Percentiles rank a stretch among this genome's conserved stretches.
Conservation (phyloP, 2,113 vertebrate species). For the Saccopteryx leptura region DNA sequence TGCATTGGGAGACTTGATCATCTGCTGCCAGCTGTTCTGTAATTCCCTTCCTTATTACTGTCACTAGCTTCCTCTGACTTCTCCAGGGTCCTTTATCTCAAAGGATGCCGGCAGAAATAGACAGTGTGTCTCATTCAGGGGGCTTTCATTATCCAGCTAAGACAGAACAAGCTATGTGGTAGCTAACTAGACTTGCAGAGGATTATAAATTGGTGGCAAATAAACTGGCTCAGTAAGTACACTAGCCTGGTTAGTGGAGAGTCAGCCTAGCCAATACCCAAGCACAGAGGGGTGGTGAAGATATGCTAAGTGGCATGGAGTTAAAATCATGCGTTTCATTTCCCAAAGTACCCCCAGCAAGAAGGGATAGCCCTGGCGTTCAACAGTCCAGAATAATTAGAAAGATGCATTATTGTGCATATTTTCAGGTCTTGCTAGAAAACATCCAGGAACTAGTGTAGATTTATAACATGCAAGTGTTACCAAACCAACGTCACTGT, state of each 20-base stretch:
- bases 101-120: constrained; percentile 18
- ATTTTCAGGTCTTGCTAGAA: neutral
- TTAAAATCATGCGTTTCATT: constrained; percentile 7
- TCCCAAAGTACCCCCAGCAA: neutral
- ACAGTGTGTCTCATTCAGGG: neutral
- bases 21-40: constrained; percentile 59
- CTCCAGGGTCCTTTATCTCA: constrained; percentile 62
- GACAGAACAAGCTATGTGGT: constrained; percentile 17
- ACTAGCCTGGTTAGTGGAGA: neutral
- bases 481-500: neutral
- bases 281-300: neutral
- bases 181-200: constrained; percentile 50
- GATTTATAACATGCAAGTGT: neutral
- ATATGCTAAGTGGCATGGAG: neutral
- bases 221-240: constrained; percentile 32
- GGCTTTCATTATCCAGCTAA: constrained; percentile 62
- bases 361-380: neutral
- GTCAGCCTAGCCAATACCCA: neutral
- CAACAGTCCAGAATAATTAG: constrained; percentile 13
- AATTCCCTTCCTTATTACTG: constrained; percentile 66
- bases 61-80: constrained; percentile 43
- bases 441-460: neutral
- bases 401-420: neutral
- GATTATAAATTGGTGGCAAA: constrained; percentile 34
- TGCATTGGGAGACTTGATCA: constrained; percentile 19